These are phyloP conservation scores for Channa maculata DNA, from an alignment of 2,113 vertebrate genomes.

Conservation along the genomic window DNA sequence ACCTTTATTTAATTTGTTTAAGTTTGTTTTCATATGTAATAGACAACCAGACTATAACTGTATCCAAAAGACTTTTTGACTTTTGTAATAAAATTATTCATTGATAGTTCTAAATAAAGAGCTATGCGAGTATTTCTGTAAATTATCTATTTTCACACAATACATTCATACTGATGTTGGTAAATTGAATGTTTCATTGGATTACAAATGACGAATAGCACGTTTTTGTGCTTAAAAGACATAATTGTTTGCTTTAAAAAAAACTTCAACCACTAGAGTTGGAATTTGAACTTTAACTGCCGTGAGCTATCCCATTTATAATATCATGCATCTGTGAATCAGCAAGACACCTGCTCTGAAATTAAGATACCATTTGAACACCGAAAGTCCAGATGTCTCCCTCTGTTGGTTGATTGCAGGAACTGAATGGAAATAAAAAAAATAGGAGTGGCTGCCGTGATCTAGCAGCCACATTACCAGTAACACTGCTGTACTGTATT, in stretches of 20 bases:
- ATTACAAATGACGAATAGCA: not conserved
- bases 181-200: not conserved
- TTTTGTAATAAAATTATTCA: constrained; percentile 67
- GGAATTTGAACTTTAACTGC: not conserved
- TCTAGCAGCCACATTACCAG: not conserved
- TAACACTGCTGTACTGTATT: not conserved
- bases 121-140: constrained; percentile 24
- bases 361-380: too few species aligned
- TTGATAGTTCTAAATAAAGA: constrained; percentile 73
- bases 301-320: not conserved
- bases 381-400: not conserved
- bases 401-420: constrained; percentile 33
- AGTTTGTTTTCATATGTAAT: constrained; percentile 55
- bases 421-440: constrained; percentile 4
- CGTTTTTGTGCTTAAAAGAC: too few species aligned
- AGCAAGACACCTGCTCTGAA: not conserved
- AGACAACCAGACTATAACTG: constrained; percentile 47
- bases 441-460: not conserved
- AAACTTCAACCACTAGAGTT: not conserved
- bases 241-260: too few species aligned
- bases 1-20: constrained; percentile 70
- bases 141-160: not conserved
- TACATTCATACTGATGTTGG: not conserved
- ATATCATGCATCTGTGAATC: not conserved
- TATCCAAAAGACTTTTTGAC: constrained; percentile 10